Evolutionary conservation across 2,113 vertebrate genomes (phyloP), one percentile per base, ranked within the genome.

Genomic region (Tylochromis polylepis): DNA sequence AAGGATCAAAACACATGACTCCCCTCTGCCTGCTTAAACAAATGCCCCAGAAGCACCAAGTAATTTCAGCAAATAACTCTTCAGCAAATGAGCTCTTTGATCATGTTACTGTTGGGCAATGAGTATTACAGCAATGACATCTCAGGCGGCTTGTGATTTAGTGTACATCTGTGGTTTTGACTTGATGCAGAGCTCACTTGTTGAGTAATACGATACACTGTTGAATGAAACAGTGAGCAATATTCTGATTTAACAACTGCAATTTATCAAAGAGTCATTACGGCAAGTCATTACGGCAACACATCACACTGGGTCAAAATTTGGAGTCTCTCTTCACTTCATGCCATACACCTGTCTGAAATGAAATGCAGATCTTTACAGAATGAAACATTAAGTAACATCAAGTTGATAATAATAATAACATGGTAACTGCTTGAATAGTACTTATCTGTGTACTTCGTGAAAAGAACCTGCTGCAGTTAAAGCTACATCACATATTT

Each of bases 1-100:
- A 87, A 83, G 84, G 81, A 91, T 92, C 88, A 89, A 87, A 92
- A 90, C 84, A 89, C 81, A 87, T 82, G 91, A 87, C 80, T 91
- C 85, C 91, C 82, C 49, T 91, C 86, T 85, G 86, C 78, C 88
- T 86, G 78, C 86, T 88, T 80, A 65, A 90, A 81, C 85, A 84
- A 84, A 89, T 60, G 80, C 70, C 83, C 83, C 85, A 92, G 60
- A 89, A 88, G 91, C 88, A 91, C 84, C 65, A 56, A 85, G 86
- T 91, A 85, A 91, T 91, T 94, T 92, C 81, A 81, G 85, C 83
- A 86, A 78, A 85, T 85, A 85, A 91, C 83, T 90, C 81, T 84
- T 55, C 5, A 3, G 78, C 36, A 92, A 91, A 92, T 90, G 57
- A 92, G 87, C 85, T 79, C 89, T 92, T 91, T 92, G 88, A 90